phyloP scores from a whole-genome alignment of 2,888 invertebrate genomes.

The Lithophane leautieri region DNA sequence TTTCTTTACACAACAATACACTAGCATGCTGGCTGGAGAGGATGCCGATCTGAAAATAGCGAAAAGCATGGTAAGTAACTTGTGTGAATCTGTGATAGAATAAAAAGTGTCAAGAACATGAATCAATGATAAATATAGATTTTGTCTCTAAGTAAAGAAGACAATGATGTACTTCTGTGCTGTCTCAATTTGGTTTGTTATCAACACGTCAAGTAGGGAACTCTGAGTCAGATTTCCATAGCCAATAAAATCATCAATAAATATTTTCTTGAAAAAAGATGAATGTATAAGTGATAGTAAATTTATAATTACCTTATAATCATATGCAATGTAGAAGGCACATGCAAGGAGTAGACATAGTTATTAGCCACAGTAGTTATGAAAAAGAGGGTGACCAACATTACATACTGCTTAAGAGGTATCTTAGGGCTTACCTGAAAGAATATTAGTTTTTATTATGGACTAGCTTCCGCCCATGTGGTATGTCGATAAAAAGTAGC shows the following conservation, averaged over 20 bases:
- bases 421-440: slow-evolving; percentile 86
- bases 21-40: slow-evolving; percentile 86
- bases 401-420: slow-evolving; percentile 82
- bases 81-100: not conserved
- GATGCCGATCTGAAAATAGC: slow-evolving; percentile 82
- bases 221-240: not conserved
- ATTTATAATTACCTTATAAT: slow-evolving; percentile 83
- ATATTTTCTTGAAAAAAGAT: slow-evolving; percentile 9
- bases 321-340: slow-evolving; percentile 88
- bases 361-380: slow-evolving; percentile 87
- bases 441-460: slow-evolving; percentile 20
- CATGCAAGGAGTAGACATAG: slow-evolving; percentile 88
- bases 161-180: not conserved
- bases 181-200: not conserved
- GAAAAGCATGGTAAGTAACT: not conserved
- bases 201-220: not conserved
- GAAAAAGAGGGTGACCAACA: slow-evolving; percentile 85
- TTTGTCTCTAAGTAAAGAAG: not conserved
- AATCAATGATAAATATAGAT: not conserved
- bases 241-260: not conserved
- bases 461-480: too few species aligned
- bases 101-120: not conserved
- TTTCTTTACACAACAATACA: slow-evolving; percentile 82
- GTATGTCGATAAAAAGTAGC: too few species aligned
- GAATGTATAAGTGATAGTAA: not conserved